Evolutionary conservation across 2,113 vertebrate species (phyloP).

Genomic region (Numida meleagris): DNA sequence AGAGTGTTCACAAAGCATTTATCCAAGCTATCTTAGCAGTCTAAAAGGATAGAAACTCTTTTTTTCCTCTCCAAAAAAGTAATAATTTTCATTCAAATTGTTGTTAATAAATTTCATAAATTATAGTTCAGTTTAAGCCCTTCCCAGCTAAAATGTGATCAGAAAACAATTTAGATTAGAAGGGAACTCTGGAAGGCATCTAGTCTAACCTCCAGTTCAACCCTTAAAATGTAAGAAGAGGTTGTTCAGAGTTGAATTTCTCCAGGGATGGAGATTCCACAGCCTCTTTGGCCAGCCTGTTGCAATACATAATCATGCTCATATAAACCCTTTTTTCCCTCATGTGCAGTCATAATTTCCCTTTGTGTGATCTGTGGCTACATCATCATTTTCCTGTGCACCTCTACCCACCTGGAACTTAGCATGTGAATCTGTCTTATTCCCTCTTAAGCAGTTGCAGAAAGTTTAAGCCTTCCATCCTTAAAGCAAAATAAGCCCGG

Average conservation of each 20-base stretch:
- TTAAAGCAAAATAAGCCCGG: not conserved
- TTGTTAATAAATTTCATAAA: not conserved
- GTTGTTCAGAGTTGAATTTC: not conserved
- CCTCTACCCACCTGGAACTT: rapidly evolving
- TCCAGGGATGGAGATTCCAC: not conserved
- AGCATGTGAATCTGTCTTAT: not conserved
- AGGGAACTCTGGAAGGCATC: not conserved
- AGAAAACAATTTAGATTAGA: not conserved
- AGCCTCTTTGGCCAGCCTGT: not conserved
- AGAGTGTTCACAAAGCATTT: not conserved
- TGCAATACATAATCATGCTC: not conserved
- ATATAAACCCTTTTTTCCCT: not conserved
- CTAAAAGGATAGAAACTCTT: not conserved
- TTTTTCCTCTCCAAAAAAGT: not conserved
- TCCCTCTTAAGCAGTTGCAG: not conserved
- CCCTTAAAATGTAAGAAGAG: not conserved
- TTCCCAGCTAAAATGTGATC: not conserved
- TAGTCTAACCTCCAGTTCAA: not conserved
- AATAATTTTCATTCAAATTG: not conserved
- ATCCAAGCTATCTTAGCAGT: not conserved
- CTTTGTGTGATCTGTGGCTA: not conserved
- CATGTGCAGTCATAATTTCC: not conserved
- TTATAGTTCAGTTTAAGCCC: not conserved
- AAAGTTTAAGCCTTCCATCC: not conserved
- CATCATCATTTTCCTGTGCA: not conserved